phyloP scores from a whole-genome alignment of 2,888 invertebrate genomes.

The Seira ritae region DNA sequence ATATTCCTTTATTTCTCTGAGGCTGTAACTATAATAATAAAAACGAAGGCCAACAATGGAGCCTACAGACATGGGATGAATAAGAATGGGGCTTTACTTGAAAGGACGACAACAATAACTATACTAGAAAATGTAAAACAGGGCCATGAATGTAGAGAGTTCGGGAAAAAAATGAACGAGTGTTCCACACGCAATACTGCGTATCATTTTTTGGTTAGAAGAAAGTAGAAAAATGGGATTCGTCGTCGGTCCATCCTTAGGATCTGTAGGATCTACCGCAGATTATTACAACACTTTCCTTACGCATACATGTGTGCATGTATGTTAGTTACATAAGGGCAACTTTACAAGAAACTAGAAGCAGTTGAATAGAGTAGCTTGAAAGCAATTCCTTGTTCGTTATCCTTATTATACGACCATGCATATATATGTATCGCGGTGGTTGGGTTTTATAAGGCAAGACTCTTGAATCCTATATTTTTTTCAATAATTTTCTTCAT shows the following conservation, averaged over 20 bases:
- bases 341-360: neutral
- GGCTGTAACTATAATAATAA: neutral
- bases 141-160: neutral
- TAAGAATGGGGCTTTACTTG: slow-evolving; percentile 11
- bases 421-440: neutral
- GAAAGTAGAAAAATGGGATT: neutral
- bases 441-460: neutral
- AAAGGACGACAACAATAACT: neutral
- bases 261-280: neutral
- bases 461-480: neutral
- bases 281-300: neutral
- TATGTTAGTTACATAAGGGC: too few relatives aligned
- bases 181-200: slow-evolving; percentile 2
- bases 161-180: slow-evolving; percentile 3
- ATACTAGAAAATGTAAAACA: neutral
- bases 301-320: too few relatives aligned
- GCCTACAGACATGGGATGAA: too few relatives aligned
- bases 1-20: neutral
- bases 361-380: neutral
- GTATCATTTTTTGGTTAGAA: neutral
- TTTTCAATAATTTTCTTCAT: slow-evolving; percentile 18
- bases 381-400: too few relatives aligned
- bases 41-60: neutral
- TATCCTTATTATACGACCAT: too few relatives aligned
- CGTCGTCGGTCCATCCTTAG: too few relatives aligned